These are phyloP conservation scores for Salvelinus sp. DNA, from an alignment of 2,113 vertebrate genomes.

Conservation along the genomic window DNA sequence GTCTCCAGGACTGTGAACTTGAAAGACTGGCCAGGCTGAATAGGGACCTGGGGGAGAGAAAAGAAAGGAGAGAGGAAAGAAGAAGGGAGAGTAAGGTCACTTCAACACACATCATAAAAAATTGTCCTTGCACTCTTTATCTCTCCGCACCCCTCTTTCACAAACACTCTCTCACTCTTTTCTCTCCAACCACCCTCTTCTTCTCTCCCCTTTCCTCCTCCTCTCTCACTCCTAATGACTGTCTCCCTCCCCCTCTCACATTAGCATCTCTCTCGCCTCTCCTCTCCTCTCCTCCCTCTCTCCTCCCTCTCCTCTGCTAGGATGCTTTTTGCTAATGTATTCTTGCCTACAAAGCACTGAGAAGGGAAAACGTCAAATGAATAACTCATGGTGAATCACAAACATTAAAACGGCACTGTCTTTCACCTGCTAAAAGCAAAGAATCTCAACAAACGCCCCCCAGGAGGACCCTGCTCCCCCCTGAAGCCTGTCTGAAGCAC, in stretches of 20 bases:
- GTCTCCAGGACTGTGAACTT: conserved; percentile 90
- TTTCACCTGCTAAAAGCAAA: conserved; percentile 72
- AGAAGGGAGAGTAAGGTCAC: too few relatives aligned
- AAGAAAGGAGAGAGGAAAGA: neutral
- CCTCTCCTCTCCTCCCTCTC: conserved; percentile 21
- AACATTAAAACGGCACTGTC: conserved; percentile 33
- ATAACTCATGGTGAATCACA: conserved; percentile 66
- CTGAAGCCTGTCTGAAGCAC: conserved; percentile 35
- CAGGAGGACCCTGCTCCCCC: conserved; percentile 33
- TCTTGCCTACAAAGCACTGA: conserved; percentile 65
- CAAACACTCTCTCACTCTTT: too few relatives aligned
- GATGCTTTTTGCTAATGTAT: conserved; percentile 59
- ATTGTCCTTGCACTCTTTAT: too few relatives aligned
- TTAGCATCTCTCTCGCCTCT: conserved; percentile 38
- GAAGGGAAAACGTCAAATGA: conserved; percentile 65
- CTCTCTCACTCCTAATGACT: neutral
- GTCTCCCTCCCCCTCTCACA: conserved; percentile 14
- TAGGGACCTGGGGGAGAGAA: conserved; percentile 63
- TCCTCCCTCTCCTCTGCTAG: conserved; percentile 36
- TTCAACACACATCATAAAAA: too few relatives aligned
- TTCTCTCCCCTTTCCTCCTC: neutral
- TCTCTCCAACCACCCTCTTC: too few relatives aligned
- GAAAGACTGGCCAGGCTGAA: conserved; percentile 83
- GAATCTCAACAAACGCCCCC: conserved; percentile 58
- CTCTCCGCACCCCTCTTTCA: too few relatives aligned